A percentile compares a stretch with the other conserved stretches of the same genome.
Conservation (phyloP, 2,113 vertebrate genomes). For the Zosterops pallidus region DNA sequence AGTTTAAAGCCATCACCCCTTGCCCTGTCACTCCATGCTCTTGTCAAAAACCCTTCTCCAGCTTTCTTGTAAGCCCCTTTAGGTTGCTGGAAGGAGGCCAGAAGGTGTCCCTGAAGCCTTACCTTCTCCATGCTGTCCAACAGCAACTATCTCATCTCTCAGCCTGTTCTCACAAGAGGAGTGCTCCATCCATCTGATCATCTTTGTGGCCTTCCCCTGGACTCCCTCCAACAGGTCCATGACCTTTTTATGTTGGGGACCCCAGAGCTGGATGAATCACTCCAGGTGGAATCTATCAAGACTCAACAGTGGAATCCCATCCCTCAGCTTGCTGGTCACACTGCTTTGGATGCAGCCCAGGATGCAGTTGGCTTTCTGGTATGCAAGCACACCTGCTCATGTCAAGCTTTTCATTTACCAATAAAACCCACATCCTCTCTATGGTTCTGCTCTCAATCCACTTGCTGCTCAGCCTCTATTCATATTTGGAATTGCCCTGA, state of each 20-base stretch:
- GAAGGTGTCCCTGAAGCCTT: neutral
- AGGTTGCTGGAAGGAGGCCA: neutral
- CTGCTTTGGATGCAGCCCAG: neutral
- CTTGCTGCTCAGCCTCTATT: neutral
- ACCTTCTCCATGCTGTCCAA: neutral
- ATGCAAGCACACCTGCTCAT: neutral
- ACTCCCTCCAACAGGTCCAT: fast-evolving
- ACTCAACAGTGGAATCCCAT: neutral
- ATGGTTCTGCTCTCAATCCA: neutral
- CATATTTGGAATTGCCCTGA: neutral
- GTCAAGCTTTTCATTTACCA: neutral
- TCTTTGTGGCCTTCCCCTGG: neutral
- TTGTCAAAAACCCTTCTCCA: neutral
- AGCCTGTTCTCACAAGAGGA: neutral
- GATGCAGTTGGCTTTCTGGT: neutral
- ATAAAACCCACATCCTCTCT: neutral
- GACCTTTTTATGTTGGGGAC: neutral
- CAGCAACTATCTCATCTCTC: neutral
- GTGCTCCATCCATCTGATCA: neutral
- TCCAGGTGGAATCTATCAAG: neutral
- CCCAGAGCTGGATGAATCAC: neutral
- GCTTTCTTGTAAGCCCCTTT: neutral
- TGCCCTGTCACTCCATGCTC: neutral
- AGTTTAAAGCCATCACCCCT: neutral
- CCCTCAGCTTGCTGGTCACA: no score